Evolutionary conservation across 2,113 vertebrate genomes (phyloP), one percentile per base, ranked within the genome.

Genomic region (Serilophus lunatus): DNA sequence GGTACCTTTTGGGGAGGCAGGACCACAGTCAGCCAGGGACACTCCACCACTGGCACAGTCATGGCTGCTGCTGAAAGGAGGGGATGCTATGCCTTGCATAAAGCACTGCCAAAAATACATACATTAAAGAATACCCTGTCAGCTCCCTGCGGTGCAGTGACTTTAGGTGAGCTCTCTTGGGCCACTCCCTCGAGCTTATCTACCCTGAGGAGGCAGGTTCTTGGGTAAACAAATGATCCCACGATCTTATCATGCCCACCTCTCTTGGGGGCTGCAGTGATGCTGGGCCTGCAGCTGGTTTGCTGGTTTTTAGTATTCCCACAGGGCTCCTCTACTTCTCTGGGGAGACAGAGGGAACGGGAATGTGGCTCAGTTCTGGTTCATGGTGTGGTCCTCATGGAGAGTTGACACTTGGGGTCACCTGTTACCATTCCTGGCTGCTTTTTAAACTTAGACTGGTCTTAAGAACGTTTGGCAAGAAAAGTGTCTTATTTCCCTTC

Each of bases 341-440:
- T 54, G 33, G 26, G 35, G 36, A 76, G 81, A 29, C 6, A 3
- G 53, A 47, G 9, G 60, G 35, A 49, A 20, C 42, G 24, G 47
- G 31, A 9, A 20, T 66, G 60, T 38, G 33, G 51, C n/a, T 29
- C 19, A 8, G 22, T 36, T 56, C 60, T 40, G 10, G 10, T 66
- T 53, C 13, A 6, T 25, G 12, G 12, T 1, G 1, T 56, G 31
- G 28, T 56, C 42, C 51, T 78, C 1, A 0, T 0, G 0, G 44
- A 25, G 35, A 45, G 13, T 50, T 76, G 49, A 45, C 31, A 8
- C 22, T n/a, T 40, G 49, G 13, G 13, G 13, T 28, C 2, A 5
- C 28, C 77, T 65, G 22, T 72, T 31, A 17, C 10, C 31, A 31
- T 25, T 54, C 23, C 35, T 83, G 35, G 2, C 51, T 88, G 10